phyloP scores from a whole-genome alignment of 2,113 vertebrate species.

The Gila orcuttii region DNA sequence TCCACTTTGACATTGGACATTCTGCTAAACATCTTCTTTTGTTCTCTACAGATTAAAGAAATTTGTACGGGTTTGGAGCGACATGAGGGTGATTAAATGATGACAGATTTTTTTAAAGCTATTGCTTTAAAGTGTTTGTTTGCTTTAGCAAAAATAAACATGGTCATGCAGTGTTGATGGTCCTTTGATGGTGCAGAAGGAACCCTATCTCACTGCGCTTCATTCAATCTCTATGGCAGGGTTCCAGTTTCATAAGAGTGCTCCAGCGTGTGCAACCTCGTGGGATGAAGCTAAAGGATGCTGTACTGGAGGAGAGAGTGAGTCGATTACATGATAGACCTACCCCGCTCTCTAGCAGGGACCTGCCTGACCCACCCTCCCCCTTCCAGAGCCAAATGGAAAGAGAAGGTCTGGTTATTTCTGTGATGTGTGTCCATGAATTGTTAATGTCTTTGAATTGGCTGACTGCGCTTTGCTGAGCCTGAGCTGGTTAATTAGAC shows the following conservation, averaged over 20 bases:
- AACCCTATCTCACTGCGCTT: conserved; percentile 3
- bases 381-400: conserved; percentile 17
- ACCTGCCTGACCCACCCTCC: background rate
- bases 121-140: background rate
- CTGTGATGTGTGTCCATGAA: conserved; percentile 56
- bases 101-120: too few relatives aligned
- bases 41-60: too few relatives aligned
- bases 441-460: conserved; percentile 59
- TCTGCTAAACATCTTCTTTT: too few relatives aligned
- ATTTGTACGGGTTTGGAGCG: background rate
- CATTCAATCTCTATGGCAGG: conserved; percentile 13
- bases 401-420: conserved; percentile 55
- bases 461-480: conserved; percentile 55
- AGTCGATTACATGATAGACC: background rate
- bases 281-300: conserved; percentile 24
- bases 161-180: background rate
- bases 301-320: conserved; percentile 8
- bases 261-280: background rate
- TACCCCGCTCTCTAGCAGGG: background rate
- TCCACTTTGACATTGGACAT: too few relatives aligned
- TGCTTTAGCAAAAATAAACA: background rate
- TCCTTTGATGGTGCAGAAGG: background rate
- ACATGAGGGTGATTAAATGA: background rate
- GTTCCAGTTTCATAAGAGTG: conserved; percentile 30
- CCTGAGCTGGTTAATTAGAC: conserved; percentile 59